These are phyloP conservation scores for Bergia sp. DNA, from an alignment of 92 coral and sea anemone species.

Conservation along the genomic window DNA sequence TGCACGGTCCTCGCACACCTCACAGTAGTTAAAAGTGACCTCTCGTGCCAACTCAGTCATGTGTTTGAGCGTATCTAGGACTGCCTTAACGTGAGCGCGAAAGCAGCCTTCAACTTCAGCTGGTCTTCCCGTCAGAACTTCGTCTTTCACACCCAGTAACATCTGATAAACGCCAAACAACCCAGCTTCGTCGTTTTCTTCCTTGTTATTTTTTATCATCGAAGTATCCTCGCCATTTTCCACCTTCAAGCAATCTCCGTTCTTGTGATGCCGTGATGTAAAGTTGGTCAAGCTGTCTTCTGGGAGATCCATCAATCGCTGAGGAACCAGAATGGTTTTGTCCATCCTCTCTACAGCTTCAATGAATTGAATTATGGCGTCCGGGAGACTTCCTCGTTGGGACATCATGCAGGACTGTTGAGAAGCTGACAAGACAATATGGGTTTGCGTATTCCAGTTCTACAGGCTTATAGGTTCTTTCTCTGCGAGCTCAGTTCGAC, in stretches of 20 bases:
- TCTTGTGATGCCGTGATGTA: background rate
- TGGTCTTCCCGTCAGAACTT: slow-evolving; percentile 34
- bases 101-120: slow-evolving; percentile 29
- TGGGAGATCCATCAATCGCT: slow-evolving; percentile 61
- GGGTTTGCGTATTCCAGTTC: background rate
- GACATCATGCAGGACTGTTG: slow-evolving; percentile 33
- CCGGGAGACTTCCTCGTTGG: slow-evolving; percentile 50
- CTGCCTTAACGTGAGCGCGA: slow-evolving; percentile 18
- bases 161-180: slow-evolving; percentile 29
- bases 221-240: background rate
- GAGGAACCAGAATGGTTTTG: slow-evolving; percentile 59
- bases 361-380: slow-evolving; percentile 50
- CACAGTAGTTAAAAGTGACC: slow-evolving; percentile 25
- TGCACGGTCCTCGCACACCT: slow-evolving; percentile 23
- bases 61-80: slow-evolving; percentile 22
- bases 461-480: background rate
- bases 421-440: background rate
- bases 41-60: slow-evolving; percentile 30
- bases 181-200: slow-evolving; percentile 1
- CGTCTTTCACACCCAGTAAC: slow-evolving; percentile 36
- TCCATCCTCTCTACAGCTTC: slow-evolving; percentile 64
- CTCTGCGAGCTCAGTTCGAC: background rate
- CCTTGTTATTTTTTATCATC: background rate
- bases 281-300: slow-evolving; percentile 7
- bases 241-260: slow-evolving; percentile 2